These are phyloP conservation scores for Drosophila lacicola DNA, from an alignment of 2,888 invertebrate genomes.

Conservation along the genomic window DNA sequence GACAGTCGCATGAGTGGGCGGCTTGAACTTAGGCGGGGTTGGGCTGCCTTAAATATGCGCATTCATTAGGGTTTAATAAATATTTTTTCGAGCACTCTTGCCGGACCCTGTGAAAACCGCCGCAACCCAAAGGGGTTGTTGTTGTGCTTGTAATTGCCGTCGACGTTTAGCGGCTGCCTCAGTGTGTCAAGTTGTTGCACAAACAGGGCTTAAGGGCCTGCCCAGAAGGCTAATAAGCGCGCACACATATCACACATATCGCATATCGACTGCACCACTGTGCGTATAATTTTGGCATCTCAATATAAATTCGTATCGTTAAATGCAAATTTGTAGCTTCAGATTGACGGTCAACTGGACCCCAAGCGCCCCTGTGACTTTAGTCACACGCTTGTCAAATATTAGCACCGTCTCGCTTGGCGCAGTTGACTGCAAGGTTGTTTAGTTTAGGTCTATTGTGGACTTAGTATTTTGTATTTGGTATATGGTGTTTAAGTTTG, in stretches of 20 bases:
- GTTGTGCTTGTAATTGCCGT: slow-evolving; percentile 51
- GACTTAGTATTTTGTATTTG: slow-evolving; percentile 19
- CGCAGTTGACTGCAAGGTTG: slow-evolving; percentile 62
- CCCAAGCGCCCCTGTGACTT: background rate
- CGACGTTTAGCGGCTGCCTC: slow-evolving; percentile 52
- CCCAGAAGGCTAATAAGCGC: slow-evolving; percentile 22
- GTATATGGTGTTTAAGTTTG: slow-evolving; percentile 25
- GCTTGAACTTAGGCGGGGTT: slow-evolving; percentile 25
- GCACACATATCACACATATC: background rate
- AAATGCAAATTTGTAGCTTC: slow-evolving; percentile 28
- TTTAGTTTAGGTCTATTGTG: slow-evolving; percentile 19
- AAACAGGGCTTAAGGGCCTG: slow-evolving; percentile 21
- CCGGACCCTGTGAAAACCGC: slow-evolving; percentile 50
- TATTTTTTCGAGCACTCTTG: slow-evolving; percentile 60
- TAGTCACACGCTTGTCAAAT: slow-evolving; percentile 47
- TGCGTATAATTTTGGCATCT: background rate
- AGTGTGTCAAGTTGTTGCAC: slow-evolving; percentile 54
- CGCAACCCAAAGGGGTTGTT: slow-evolving; percentile 7
- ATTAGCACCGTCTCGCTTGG: slow-evolving; percentile 40
- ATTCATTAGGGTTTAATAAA: slow-evolving; percentile 80
- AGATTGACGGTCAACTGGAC: slow-evolving; percentile 11
- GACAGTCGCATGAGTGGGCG: slow-evolving; percentile 29
- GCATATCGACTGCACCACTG: background rate
- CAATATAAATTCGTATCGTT: background rate
- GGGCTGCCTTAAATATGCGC: slow-evolving; percentile 68